Percentiles rank a stretch among this genome's conserved stretches.
Conservation (phyloP, 2,888 invertebrate genomes). For the Andrena dorsata region DNA sequence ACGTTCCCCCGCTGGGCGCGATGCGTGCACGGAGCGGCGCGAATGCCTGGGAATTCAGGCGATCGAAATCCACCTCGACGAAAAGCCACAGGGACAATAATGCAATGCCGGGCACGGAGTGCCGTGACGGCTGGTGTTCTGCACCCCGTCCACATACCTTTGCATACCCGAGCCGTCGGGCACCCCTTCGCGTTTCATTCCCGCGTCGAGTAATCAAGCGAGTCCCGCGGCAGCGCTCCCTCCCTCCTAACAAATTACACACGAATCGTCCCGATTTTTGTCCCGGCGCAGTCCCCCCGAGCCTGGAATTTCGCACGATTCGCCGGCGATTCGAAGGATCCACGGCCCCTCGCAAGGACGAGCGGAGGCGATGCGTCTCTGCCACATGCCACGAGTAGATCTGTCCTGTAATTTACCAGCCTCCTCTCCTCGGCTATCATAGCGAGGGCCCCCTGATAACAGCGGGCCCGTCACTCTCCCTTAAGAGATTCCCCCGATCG, state of each 20-base stretch:
- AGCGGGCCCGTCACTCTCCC: conserved; percentile 39
- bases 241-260: conserved; percentile 45
- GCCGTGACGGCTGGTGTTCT: conserved; percentile 24
- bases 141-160: conserved; percentile 24
- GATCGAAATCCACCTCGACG: conserved; percentile 26
- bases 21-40: neutral
- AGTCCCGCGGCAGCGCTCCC: conserved; percentile 15
- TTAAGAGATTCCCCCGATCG: conserved; percentile 51
- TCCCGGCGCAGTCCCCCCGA: conserved; percentile 19
- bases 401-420: conserved; percentile 58
- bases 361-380: conserved; percentile 67
- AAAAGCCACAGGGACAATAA: conserved; percentile 32
- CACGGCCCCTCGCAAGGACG: conserved; percentile 25
- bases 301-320: conserved; percentile 54
- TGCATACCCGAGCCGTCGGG: conserved; percentile 40
- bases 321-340: conserved; percentile 34
- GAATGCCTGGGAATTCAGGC: conserved; percentile 4
- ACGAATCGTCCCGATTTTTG: conserved; percentile 45
- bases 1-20: neutral
- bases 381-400: conserved; percentile 69
- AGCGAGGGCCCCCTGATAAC: conserved; percentile 47
- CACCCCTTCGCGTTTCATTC: conserved; percentile 44
- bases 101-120: conserved; percentile 9
- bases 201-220: conserved; percentile 29
- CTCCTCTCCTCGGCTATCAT: conserved; percentile 40